Conservation (phyloP, 1,140 invertebrate genomes). For the Wiebesia pumilae region DNA sequence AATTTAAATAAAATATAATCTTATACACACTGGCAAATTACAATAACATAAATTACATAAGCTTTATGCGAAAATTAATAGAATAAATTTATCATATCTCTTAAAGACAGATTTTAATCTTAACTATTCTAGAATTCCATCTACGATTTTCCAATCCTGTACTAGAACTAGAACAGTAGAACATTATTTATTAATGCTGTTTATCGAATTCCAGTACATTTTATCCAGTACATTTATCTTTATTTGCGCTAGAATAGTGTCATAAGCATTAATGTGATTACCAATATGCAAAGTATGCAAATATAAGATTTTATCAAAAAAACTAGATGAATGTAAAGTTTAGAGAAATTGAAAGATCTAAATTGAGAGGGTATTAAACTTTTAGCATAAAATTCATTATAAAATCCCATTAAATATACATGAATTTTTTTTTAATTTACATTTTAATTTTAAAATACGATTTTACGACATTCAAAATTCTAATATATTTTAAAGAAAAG, state of each 20-base stretch:
- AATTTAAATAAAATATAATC: background rate
- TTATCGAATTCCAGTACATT: background rate
- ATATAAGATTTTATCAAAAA: background rate
- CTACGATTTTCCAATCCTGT: background rate
- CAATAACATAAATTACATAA: background rate
- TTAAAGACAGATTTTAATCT: background rate
- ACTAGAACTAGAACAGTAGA: background rate
- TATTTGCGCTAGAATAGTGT: background rate
- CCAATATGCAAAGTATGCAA: background rate
- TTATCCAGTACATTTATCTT: no score
- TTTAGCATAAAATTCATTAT: background rate
- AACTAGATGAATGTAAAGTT: background rate
- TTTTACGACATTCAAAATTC: no score
- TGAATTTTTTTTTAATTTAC: no score
- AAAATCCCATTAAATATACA: background rate
- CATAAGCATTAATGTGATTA: background rate
- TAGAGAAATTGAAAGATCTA: background rate
- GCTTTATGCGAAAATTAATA: background rate
- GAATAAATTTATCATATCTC: background rate
- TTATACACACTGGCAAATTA: background rate
- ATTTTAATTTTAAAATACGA: background rate
- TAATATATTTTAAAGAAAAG: no score
- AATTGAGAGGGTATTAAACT: background rate
- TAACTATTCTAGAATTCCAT: background rate
- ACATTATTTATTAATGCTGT: background rate